Percentiles rank a stretch among this genome's conserved stretches.
These are phyloP conservation scores for Xiphydria camelus DNA, from an alignment of 2,888 invertebrate genomes.

Conservation along the genomic window DNA sequence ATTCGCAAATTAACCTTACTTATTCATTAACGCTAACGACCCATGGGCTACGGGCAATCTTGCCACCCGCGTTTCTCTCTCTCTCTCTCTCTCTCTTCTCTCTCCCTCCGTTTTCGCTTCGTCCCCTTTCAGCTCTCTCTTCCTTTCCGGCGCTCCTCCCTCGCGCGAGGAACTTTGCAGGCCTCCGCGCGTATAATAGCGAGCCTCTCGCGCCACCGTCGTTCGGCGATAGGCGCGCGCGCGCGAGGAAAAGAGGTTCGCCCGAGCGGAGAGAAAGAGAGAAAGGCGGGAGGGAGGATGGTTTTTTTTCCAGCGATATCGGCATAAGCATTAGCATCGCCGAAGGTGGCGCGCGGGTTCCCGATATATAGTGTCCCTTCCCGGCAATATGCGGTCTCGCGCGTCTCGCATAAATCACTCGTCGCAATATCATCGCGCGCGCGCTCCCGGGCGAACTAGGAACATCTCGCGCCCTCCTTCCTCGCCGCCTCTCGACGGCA, in stretches of 20 bases:
- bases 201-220: too few relatives aligned
- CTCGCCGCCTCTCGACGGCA: too few relatives aligned
- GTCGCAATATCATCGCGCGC: slow-evolving; percentile 49
- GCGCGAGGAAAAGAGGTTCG: too few relatives aligned
- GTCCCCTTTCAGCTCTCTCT: background rate
- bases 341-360: slow-evolving; percentile 8
- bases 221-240: too few relatives aligned
- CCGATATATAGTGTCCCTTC: slow-evolving; percentile 28
- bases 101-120: background rate
- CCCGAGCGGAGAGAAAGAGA: slow-evolving; percentile 3
- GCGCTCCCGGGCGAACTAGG: slow-evolving; percentile 23
- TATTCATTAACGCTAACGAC: slow-evolving; percentile 53
- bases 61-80: background rate
- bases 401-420: slow-evolving; percentile 50
- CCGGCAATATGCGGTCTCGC: slow-evolving; percentile 48
- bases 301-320: slow-evolving; percentile 32
- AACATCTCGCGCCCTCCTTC: too few relatives aligned
- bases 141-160: background rate
- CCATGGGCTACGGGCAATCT: background rate
- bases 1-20: slow-evolving; percentile 54
- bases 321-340: slow-evolving; percentile 42
- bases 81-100: background rate
- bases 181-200: too few relatives aligned
- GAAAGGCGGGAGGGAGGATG: slow-evolving; percentile 8
- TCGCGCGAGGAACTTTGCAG: too few relatives aligned